Evolutionary conservation across 2,888 invertebrate genomes (phyloP), one percentile per base, ranked within the genome.

Genomic region (Malachius bipustulatus): DNA sequence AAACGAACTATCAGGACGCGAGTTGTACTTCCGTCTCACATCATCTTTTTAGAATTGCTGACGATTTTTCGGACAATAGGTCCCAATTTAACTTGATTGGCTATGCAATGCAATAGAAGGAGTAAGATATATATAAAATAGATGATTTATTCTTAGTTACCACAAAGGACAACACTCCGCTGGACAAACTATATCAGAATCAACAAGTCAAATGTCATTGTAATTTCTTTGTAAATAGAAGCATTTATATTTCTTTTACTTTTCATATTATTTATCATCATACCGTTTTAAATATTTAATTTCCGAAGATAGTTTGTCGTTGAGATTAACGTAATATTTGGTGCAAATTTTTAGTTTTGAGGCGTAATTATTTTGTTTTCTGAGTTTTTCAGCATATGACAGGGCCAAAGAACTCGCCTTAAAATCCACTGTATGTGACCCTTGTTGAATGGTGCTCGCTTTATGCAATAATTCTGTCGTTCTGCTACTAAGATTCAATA

Each of bases 331-430:
- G 39, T 54, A 55, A 27, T 52, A 40, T 42, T 50, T 52, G 13
- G 50, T 52, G 34, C 49, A 51, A 24, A 48, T 45, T 41, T 53
- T 56, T 14, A 57, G 33, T 43, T 52, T 55, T 4, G 48, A 44
- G 11, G 46, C 28, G 40, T 56, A 52, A 41, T 47, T 47, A 30
- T 41, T 49, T 14, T 50, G 47, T 43, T 54, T 51, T 12, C 48
- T 45, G 26, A 51, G 35, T 28, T 42, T 48, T 3, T 55, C 48
- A 4, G 49, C 43, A 32, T 51, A 43, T 8, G 52, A 47, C 35
- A 51, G 40, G 14, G 38, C 39, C 24, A 48, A 34, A 11, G 48
- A 36, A 29, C 42, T 40, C 12, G 37, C 31, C 33, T 33, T 40
- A 11, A 46, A 42, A 4, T 47, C 40, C 24, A 39, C 43, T n/a